Evolutionary conservation across 2,797 vertebrate genomes (phyloP), one percentile per base, ranked within the genome.

Genomic region (Spheniscus humboldti): DNA sequence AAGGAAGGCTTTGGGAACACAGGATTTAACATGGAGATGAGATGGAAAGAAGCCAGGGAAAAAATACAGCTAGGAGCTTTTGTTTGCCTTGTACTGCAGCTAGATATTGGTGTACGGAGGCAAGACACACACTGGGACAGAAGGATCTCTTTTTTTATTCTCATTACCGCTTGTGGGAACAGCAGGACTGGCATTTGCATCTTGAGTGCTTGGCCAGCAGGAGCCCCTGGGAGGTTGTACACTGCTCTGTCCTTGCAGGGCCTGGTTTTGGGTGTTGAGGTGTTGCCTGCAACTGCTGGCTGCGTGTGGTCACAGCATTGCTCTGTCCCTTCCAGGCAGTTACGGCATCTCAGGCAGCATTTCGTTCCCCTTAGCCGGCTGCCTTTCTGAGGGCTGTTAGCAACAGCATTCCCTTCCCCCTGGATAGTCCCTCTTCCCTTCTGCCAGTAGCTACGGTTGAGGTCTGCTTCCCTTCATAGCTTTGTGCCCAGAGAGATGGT

Each of bases 321-420:
- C 43, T 60, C 68, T 39, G 55, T 45, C 37, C 18, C 33, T 47
- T 67, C 53, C 43, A 10, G n/a, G 57, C 57, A 13, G 50, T 33
- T 48, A 8, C 0, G 19, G 52, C 47, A 39, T 27, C 67, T 48
- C 7, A 0, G 27, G n/a, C 60, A 48, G 62, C 4, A 0, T 43
- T 72, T 24, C 1, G 1, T 62, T 62, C 31, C 18, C 18, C 13
- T 28, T 27, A 35, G 66, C 31, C 1, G 4, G 41, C 73, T 45
- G 57, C 39, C 64, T 47, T 64, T n/a, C 71, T 11, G 11, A 53
- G 30, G 7, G 39, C 80, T 47, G 69, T 41, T 19, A 59, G 63
- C 45, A 47, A 4, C 56, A 43, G 19, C 23, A 4, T 27, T 37
- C 71, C 47, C n/a, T 53, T 5, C n/a, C 24, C 22, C 18, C 2